These are phyloP conservation scores for Trididemnum clinides DNA, from an alignment of 23 tunicate genomes.

Conservation along the genomic window DNA sequence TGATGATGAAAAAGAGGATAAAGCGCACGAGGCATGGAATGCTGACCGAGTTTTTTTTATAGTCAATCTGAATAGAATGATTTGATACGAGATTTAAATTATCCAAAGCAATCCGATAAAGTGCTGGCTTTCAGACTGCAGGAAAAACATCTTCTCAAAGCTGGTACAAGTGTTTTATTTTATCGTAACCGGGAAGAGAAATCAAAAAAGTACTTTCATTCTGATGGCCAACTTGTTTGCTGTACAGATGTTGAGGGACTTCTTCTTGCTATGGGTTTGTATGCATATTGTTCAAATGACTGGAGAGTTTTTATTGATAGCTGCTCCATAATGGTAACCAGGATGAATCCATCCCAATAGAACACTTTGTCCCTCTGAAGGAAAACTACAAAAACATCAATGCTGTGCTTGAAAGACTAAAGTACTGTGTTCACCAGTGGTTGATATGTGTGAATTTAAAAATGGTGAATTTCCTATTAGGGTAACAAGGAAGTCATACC, in stretches of 20 bases:
- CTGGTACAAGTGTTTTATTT: constrained; percentile 27
- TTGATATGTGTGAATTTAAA: not conserved
- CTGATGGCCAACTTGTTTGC: constrained; percentile 29
- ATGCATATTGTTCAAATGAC: constrained; percentile 20
- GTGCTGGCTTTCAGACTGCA: no score
- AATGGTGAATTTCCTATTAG: constrained; percentile 36
- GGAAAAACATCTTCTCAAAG: no score
- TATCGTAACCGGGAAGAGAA: constrained; percentile 16
- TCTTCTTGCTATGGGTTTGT: constrained; percentile 30
- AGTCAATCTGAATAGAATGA: no score
- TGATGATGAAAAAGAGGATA: no score
- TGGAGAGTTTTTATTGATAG: constrained; percentile 29
- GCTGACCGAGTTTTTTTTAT: no score
- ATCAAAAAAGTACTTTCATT: constrained; percentile 19
- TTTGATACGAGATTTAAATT: no score
- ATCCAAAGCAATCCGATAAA: no score
- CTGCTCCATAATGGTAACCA: constrained; percentile 33
- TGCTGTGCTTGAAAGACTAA: constrained; percentile 34
- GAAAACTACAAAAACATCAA: constrained; percentile 24
- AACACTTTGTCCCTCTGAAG: constrained; percentile 23
- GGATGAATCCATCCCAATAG: constrained; percentile 25
- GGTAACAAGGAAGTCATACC: constrained; percentile 21
- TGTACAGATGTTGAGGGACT: constrained; percentile 34
- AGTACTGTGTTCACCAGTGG: constrained; percentile 27
- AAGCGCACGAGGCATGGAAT: no score